Conservation (phyloP, 92 coral and sea anemone genomes). For the Porites lobata region DNA sequence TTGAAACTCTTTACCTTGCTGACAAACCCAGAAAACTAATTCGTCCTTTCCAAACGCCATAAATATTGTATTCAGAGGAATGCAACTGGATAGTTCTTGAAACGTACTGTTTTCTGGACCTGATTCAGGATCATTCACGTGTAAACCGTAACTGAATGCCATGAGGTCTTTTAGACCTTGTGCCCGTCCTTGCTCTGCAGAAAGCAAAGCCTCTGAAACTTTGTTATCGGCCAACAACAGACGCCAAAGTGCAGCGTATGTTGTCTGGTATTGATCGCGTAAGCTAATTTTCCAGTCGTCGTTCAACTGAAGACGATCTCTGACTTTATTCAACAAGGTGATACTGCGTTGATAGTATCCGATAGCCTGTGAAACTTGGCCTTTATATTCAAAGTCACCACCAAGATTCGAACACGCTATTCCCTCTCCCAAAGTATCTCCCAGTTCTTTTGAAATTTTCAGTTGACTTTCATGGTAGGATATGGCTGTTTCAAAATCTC, state of each 20-base stretch:
- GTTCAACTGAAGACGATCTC: no score
- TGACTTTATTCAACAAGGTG: no score
- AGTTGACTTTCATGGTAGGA: neutral
- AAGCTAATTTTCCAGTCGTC: no score
- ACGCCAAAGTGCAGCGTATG: neutral
- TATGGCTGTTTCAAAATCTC: no score
- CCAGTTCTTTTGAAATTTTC: neutral
- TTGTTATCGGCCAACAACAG: neutral
- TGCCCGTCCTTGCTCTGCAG: neutral
- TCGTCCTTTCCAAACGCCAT: no score
- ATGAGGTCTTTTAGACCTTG: no score
- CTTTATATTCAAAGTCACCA: neutral
- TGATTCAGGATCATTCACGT: neutral
- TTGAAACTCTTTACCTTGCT: no score
- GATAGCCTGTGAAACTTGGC: neutral
- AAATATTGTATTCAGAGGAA: no score
- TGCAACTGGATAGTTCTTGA: neutral
- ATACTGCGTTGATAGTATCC: neutral
- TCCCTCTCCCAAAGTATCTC: neutral
- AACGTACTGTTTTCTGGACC: neutral
- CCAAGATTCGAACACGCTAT: neutral
- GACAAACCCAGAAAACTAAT: no score
- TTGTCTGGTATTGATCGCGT: no score
- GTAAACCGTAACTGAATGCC: no score
- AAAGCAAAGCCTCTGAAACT: neutral